Conservation (phyloP, 2,113 vertebrate genomes). For the Paedocypris sp. region DNA sequence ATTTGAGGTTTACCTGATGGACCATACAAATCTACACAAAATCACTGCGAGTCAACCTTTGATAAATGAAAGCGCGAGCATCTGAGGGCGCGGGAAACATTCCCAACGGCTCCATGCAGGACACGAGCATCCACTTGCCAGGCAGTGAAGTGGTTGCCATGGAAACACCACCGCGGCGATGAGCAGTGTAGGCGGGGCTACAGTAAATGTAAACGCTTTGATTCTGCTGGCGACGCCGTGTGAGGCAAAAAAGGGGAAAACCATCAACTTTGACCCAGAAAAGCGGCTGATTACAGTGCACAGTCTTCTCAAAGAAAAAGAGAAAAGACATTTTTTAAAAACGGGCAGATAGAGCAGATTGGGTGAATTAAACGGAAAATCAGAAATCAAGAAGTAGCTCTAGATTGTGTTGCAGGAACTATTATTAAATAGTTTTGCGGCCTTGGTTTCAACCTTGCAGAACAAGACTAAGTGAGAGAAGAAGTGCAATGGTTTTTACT, state of each 20-base stretch:
- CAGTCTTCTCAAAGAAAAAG: constrained; percentile 11
- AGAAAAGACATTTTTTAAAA: no score
- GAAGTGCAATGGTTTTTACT: constrained; percentile 93
- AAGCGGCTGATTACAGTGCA: constrained; percentile 27
- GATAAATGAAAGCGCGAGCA: constrained; percentile 56
- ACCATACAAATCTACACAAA: no score
- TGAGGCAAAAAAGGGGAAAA: constrained; percentile 37
- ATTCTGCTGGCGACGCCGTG: constrained; percentile 24
- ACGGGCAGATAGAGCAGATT: no score
- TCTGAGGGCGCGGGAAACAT: constrained; percentile 43
- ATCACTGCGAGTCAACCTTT: no score
- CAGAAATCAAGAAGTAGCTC: no score
- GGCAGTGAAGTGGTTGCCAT: constrained; percentile 53
- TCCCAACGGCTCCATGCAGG: constrained; percentile 50
- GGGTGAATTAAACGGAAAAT: no score
- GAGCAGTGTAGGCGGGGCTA: constrained; percentile 39
- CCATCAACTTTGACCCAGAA: constrained; percentile 35
- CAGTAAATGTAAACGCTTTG: constrained; percentile 46
- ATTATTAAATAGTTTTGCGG: constrained; percentile 85
- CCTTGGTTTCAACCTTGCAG: constrained; percentile 55
- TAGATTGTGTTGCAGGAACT: constrained; percentile 49
- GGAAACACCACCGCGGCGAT: constrained; percentile 53
- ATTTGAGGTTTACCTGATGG: no score
- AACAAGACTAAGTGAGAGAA: constrained; percentile 54
- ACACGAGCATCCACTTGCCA: constrained; percentile 44